Percentiles rank a stretch among this genome's conserved stretches.
These are phyloP conservation scores for Epistrophella euchroma DNA, from an alignment of 2,888 invertebrate species.

Conservation along the genomic window DNA sequence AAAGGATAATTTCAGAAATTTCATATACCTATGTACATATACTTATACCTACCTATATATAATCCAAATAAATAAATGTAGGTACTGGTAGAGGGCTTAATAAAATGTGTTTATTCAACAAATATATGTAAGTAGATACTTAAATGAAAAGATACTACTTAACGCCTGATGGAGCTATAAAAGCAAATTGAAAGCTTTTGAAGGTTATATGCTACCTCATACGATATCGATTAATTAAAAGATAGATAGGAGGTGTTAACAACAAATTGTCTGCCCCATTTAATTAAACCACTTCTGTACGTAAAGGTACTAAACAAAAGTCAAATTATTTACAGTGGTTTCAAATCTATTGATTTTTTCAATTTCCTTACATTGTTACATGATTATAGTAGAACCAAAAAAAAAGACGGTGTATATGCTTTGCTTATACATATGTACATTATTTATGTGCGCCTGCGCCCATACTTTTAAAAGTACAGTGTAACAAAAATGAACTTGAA, in stretches of 20 bases:
- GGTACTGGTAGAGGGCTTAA: background rate
- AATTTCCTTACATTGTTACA: background rate
- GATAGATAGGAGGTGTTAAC: slow-evolving; percentile 5
- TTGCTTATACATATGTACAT: background rate
- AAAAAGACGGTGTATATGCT: background rate
- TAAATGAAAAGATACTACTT: background rate
- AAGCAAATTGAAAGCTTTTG: slow-evolving; percentile 5
- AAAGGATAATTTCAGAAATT: background rate
- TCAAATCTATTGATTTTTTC: background rate
- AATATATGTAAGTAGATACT: background rate
- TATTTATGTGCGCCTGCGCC: background rate
- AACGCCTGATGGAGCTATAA: slow-evolving; percentile 14
- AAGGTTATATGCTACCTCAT: background rate
- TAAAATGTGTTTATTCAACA: slow-evolving; percentile 17
- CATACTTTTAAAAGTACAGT: background rate
- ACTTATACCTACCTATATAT: no score
- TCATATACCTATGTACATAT: background rate
- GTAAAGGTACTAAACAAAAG: no score
- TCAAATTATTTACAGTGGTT: background rate
- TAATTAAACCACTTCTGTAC: slow-evolving; percentile 2
- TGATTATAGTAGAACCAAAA: background rate
- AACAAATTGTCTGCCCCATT: slow-evolving; percentile 6
- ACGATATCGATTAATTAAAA: background rate
- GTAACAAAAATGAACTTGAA: background rate
- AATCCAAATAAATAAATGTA: no score